Conservation (phyloP, 1,140 invertebrate genomes). For the Drosophila tsacasi region DNA sequence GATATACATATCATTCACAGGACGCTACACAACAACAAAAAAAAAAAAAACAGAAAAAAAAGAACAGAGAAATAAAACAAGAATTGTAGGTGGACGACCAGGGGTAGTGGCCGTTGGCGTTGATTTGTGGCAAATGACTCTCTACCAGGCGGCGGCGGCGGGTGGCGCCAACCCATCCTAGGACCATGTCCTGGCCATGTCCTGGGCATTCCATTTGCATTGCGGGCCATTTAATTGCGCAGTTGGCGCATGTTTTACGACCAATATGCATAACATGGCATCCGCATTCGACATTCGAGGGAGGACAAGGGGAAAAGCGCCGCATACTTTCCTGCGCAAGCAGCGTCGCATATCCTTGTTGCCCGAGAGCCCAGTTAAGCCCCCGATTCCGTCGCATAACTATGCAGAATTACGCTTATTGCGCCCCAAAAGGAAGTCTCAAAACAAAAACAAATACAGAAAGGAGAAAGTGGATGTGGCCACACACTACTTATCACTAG, state of each 20-base stretch:
- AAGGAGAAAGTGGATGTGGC: background rate
- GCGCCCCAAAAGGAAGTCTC: conserved; percentile 13
- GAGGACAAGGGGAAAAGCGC: background rate
- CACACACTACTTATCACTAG: conserved; percentile 18
- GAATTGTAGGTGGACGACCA: background rate
- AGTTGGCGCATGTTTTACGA: conserved; percentile 75
- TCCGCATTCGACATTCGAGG: conserved; percentile 40
- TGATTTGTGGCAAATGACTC: conserved; percentile 56
- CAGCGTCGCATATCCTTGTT: conserved; percentile 38
- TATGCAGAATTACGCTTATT: conserved; percentile 70
- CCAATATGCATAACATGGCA: conserved; percentile 52
- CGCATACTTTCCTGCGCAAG: conserved; percentile 52
- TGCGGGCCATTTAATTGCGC: conserved; percentile 73
- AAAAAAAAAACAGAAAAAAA: background rate
- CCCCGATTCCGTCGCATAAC: conserved; percentile 26
- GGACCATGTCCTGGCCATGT: conserved; percentile 36
- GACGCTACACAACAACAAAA: conserved; percentile 17
- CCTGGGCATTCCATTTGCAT: conserved; percentile 57
- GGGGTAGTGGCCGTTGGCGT: conserved; percentile 28
- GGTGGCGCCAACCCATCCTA: background rate
- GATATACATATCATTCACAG: conserved; percentile 43
- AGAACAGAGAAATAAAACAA: background rate
- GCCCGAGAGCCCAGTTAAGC: background rate
- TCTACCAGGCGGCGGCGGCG: background rate
- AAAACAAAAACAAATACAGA: background rate